A percentile compares a stretch with the other conserved stretches of the same genome.
Conservation (phyloP, 2,888 invertebrate species). For the Neoitamus cyanurus region DNA sequence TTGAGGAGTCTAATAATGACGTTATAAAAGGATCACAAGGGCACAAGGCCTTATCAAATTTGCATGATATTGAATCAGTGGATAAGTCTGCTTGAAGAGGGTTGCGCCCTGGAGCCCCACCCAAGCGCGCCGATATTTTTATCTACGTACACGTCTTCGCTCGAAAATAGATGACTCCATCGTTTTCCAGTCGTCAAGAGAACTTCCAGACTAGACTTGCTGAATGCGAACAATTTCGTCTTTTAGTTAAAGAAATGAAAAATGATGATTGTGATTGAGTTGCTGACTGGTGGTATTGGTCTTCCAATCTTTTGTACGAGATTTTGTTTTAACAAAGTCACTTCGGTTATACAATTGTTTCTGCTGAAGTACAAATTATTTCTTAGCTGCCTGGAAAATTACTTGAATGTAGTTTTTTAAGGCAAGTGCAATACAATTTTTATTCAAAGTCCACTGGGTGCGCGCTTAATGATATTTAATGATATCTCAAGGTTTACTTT, state of each 20-base stretch:
- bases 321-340: not conserved
- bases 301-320: not conserved
- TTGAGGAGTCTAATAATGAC: constrained; percentile 4
- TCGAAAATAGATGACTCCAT: not conserved
- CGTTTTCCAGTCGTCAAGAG: not conserved
- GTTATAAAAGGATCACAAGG: constrained; percentile 26
- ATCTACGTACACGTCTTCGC: not conserved
- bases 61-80: constrained; percentile 39
- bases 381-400: not conserved
- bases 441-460: not conserved
- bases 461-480: not conserved
- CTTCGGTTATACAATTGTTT: not conserved
- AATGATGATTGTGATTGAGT: not conserved
- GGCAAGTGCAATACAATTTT: not conserved
- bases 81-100: not conserved
- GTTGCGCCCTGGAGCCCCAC: not conserved
- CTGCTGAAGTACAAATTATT: not conserved
- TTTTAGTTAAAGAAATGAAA: not conserved
- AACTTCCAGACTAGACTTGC: not conserved
- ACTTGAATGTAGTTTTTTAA: not conserved
- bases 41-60: constrained; percentile 33
- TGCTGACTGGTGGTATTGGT: not conserved
- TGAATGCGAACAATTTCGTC: not conserved
- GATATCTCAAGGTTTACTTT: not conserved
- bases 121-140: not conserved